These are phyloP conservation scores for Dascillus cervinus DNA, from an alignment of 2,888 invertebrate genomes.

Conservation along the genomic window DNA sequence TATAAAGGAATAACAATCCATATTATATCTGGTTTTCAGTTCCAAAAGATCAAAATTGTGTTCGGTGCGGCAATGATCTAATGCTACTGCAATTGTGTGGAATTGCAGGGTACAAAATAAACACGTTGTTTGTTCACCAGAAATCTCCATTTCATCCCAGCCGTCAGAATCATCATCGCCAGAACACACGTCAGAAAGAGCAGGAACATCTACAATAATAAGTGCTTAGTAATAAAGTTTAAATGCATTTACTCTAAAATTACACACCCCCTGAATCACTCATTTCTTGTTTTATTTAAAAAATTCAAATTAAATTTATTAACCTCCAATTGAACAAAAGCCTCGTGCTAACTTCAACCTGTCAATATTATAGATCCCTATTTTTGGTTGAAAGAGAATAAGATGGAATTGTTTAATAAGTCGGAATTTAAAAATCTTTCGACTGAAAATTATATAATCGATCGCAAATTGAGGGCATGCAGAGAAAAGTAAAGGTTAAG, in stretches of 20 bases:
- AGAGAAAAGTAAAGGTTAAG: no score
- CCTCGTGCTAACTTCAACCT: no score
- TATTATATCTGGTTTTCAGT: slow-evolving; percentile 60
- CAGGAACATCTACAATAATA: slow-evolving; percentile 13
- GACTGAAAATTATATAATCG: no score
- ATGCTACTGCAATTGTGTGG: slow-evolving; percentile 54
- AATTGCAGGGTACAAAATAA: slow-evolving; percentile 63
- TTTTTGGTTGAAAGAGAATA: no score
- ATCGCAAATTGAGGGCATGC: no score
- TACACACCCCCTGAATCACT: slow-evolving; percentile 9
- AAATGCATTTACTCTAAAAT: background rate
- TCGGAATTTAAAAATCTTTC: no score
- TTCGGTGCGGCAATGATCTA: slow-evolving; percentile 56
- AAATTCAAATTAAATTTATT: no score
- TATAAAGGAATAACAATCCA: slow-evolving; percentile 77
- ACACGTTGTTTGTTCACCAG: slow-evolving; percentile 49
- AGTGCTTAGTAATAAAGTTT: background rate
- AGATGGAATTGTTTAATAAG: no score
- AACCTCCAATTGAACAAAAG: background rate
- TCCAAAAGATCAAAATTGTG: slow-evolving; percentile 60
- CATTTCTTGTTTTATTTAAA: no score
- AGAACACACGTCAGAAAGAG: slow-evolving; percentile 10
- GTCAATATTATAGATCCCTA: no score
- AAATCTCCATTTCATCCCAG: slow-evolving; percentile 50
- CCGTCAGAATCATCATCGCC: slow-evolving; percentile 40